Conservation (phyloP, 2,113 vertebrate genomes). For the Hippocampus comes region DNA sequence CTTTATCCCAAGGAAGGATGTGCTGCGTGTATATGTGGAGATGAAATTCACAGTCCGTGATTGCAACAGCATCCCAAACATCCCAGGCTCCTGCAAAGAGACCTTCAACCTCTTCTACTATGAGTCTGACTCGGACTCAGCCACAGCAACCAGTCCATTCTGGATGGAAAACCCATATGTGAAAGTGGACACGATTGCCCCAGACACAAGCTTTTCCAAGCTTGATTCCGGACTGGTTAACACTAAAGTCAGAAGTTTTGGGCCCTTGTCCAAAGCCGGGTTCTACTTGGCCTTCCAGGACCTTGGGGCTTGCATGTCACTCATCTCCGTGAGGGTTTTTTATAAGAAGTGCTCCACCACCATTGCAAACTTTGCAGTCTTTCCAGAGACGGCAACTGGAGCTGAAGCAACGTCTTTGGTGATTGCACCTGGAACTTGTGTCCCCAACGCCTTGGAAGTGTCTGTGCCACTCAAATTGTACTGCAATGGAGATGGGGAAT, state of each 20-base stretch:
- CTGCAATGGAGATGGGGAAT: slow-evolving; percentile 95
- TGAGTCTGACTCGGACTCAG: slow-evolving; percentile 89
- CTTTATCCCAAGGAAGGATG: slow-evolving; percentile 87
- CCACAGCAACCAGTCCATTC: slow-evolving; percentile 89
- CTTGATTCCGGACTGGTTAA: slow-evolving; percentile 90
- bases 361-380: slow-evolving; percentile 91
- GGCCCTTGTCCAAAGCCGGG: slow-evolving; percentile 90
- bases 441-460: slow-evolving; percentile 88
- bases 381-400: slow-evolving; percentile 94
- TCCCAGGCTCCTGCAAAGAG: slow-evolving; percentile 96
- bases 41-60: slow-evolving; percentile 96
- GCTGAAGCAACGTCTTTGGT: slow-evolving; percentile 94
- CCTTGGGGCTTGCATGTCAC: slow-evolving; percentile 94
- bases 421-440: slow-evolving; percentile 91
- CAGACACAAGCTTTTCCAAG: slow-evolving; percentile 92
- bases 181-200: slow-evolving; percentile 98
- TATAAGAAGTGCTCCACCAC: slow-evolving; percentile 97
- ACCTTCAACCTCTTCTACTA: slow-evolving; percentile 99
- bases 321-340: slow-evolving; percentile 95
- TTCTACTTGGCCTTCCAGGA: slow-evolving; percentile 99
- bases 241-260: slow-evolving; percentile 97
- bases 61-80: slow-evolving; percentile 96
- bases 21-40: slow-evolving; percentile 92
- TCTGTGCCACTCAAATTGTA: slow-evolving; percentile 95
- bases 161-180: slow-evolving; percentile 99